Conservation (phyloP, 2,888 invertebrate species). For the Caenorhabditis japonica region DNA sequence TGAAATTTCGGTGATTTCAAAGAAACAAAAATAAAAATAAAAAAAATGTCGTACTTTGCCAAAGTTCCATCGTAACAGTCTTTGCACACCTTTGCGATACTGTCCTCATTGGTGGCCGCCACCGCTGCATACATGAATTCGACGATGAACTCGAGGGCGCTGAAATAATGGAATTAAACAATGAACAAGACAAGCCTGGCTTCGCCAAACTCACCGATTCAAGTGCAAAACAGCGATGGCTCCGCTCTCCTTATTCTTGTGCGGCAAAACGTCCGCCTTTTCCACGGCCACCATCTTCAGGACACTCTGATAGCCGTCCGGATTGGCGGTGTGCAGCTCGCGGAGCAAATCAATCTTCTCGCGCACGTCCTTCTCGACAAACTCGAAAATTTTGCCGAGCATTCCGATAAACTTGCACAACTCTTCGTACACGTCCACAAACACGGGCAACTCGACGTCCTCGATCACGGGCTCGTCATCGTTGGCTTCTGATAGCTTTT, state of each 20-base stretch:
- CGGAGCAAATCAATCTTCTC: conserved; percentile 48
- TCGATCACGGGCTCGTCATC: conserved; percentile 12
- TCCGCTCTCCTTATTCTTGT: conserved; percentile 38
- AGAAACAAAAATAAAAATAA: background rate
- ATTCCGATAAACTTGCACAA: conserved; percentile 54
- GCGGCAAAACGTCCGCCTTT: conserved; percentile 10
- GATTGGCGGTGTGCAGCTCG: conserved; percentile 37
- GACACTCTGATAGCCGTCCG: conserved; percentile 39
- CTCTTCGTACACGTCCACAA: conserved; percentile 46
- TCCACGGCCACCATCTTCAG: conserved; percentile 31
- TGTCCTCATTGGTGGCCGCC: conserved; percentile 31
- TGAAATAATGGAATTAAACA: conserved; percentile 11
- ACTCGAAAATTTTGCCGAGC: conserved; percentile 63
- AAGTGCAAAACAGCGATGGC: conserved; percentile 46
- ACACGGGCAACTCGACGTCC: conserved; percentile 46
- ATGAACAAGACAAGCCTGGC: background rate
- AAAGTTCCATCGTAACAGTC: conserved; percentile 58
- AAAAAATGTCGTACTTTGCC: conserved; percentile 37
- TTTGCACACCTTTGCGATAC: conserved; percentile 59
- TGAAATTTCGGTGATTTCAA: conserved; percentile 33
- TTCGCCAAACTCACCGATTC: conserved; percentile 38
- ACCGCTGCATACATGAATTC: conserved; percentile 52
- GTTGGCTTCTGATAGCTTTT: conserved; percentile 14
- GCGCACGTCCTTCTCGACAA: conserved; percentile 56
- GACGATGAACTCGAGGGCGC: conserved; percentile 59